A percentile compares a stretch with the other conserved stretches of the same genome.
Conservation (phyloP, 2,888 invertebrate species). For the Chaitophorus viminalis region DNA sequence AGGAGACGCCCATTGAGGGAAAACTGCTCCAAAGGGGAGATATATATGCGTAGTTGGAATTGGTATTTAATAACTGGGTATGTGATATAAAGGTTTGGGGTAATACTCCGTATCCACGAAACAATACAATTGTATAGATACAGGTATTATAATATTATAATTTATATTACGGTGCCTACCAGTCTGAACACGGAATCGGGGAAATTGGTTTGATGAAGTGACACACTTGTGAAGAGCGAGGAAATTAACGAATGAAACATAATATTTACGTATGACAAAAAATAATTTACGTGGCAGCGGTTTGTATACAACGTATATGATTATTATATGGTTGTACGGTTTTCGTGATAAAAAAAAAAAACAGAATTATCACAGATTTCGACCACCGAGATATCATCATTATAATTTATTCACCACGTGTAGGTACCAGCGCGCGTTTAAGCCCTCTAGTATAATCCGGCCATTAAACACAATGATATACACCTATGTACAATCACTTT, state of each 20-base stretch:
- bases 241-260: neutral
- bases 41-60: neutral
- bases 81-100: neutral
- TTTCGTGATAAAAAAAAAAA: neutral
- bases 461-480: neutral
- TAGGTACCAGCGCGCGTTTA: neutral
- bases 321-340: neutral
- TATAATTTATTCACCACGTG: neutral
- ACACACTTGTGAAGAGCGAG: neutral
- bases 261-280: neutral
- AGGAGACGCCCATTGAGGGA: neutral
- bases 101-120: slow-evolving; percentile 41
- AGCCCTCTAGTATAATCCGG: neutral
- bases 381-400: neutral
- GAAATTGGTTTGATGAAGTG: neutral
- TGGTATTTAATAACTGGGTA: slow-evolving; percentile 46
- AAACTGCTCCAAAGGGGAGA: neutral
- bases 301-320: neutral
- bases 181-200: neutral
- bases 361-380: neutral
- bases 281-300: neutral
- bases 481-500: neutral
- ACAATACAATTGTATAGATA: slow-evolving; percentile 4
- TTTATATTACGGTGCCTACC: neutral
- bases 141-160: neutral